A percentile compares a stretch with the other conserved stretches of the same genome.
These are phyloP conservation scores for Saccopteryx leptura DNA, from an alignment of 2,113 vertebrate species.

Conservation along the genomic window DNA sequence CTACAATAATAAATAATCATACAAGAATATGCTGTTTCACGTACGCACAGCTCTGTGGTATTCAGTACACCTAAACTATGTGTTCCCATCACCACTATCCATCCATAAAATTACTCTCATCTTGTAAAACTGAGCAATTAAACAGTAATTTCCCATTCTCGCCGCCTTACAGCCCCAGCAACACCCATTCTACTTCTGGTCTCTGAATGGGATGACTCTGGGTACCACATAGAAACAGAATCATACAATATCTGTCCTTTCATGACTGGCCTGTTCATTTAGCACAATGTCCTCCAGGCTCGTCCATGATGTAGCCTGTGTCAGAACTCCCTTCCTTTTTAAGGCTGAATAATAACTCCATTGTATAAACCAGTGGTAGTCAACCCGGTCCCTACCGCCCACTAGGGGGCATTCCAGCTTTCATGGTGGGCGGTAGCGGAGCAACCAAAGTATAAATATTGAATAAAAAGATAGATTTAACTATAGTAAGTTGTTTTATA, in stretches of 20 bases:
- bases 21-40: too few species aligned
- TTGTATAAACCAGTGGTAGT: background rate
- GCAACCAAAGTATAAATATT: too few species aligned
- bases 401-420: too few species aligned
- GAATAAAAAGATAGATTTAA: too few species aligned
- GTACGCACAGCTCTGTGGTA: background rate
- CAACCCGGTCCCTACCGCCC: too few species aligned
- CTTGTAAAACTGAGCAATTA: background rate
- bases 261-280: background rate
- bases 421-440: too few species aligned
- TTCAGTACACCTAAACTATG: background rate
- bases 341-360: background rate
- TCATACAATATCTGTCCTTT: background rate
- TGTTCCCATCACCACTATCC: background rate
- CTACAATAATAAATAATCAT: too few species aligned
- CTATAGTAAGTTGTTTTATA: too few species aligned
- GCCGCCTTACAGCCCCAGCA: background rate
- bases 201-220: background rate
- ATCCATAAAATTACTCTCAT: background rate
- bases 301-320: background rate
- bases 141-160: background rate
- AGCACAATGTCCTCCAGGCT: background rate
- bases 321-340: background rate
- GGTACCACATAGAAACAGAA: background rate
- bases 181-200: background rate